phyloP scores from a whole-genome alignment of 2,113 vertebrate species.

The Parotia lawesii region DNA sequence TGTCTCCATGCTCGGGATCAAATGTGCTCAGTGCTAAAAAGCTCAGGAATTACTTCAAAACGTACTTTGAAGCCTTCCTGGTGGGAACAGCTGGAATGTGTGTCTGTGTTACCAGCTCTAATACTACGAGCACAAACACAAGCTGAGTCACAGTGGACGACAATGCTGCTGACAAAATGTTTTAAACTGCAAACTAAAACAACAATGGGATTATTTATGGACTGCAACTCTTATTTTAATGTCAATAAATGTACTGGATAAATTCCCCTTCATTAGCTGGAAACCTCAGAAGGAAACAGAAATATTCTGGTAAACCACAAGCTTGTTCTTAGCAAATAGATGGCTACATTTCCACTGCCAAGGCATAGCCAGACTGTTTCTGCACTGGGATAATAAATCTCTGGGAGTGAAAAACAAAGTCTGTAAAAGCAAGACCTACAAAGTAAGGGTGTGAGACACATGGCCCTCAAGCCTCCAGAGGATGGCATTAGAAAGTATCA shows the following conservation, averaged over 20 bases:
- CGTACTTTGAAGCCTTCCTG: not conserved
- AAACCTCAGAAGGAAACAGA: slow-evolving; percentile 68
- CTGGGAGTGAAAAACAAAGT: slow-evolving; percentile 23
- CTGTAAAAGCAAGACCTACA: slow-evolving; percentile 34
- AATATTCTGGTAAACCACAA: slow-evolving; percentile 69
- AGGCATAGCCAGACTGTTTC: not conserved
- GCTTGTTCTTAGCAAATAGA: slow-evolving; percentile 54
- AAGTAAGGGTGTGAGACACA: slow-evolving; percentile 24
- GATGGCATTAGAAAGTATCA: not conserved
- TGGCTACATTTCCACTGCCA: slow-evolving; percentile 38
- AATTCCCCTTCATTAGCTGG: slow-evolving; percentile 65
- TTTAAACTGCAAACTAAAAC: slow-evolving; percentile 61
- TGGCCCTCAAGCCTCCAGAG: slow-evolving; percentile 6
- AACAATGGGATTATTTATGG: slow-evolving; percentile 62
- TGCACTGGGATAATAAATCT: slow-evolving; percentile 52
- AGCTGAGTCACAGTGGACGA: slow-evolving; percentile 56
- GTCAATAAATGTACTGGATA: slow-evolving; percentile 64
- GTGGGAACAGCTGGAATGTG: slow-evolving; percentile 27
- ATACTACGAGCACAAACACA: not conserved
- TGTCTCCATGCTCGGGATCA: not conserved
- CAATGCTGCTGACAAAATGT: slow-evolving; percentile 48
- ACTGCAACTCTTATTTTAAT: slow-evolving; percentile 57
- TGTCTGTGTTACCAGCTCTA: slow-evolving; percentile 11
- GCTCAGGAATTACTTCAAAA: not conserved
- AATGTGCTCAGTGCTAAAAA: not conserved